These are phyloP conservation scores for Catharus bicknelli DNA, from an alignment of 2,113 vertebrate genomes.

Conservation along the genomic window DNA sequence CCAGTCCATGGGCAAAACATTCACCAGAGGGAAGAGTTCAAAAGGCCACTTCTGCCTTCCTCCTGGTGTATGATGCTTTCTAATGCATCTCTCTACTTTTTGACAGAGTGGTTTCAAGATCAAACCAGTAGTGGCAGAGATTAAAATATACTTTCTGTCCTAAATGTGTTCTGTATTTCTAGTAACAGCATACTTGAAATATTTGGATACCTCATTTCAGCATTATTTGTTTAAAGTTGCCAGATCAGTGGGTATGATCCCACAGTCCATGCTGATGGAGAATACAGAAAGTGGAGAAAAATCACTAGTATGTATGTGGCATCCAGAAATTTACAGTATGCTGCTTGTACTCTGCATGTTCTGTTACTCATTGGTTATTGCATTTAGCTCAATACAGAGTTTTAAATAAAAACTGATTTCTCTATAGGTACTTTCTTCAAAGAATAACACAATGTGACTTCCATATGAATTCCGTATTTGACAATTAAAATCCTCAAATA, in stretches of 20 bases:
- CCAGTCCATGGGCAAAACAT: background rate
- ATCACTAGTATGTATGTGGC: background rate
- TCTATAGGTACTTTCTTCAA: background rate
- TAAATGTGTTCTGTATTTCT: background rate
- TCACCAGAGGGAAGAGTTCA: background rate
- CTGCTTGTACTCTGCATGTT: background rate
- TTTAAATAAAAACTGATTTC: background rate
- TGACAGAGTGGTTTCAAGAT: background rate
- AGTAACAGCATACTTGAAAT: background rate
- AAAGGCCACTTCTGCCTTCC: background rate
- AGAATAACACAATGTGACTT: background rate
- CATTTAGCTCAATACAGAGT: background rate
- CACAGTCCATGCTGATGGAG: background rate
- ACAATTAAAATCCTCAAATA: slow-evolving; percentile 19
- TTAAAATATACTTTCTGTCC: background rate
- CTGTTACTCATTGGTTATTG: background rate
- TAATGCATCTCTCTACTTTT: background rate
- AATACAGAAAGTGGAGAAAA: background rate
- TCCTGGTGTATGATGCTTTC: background rate
- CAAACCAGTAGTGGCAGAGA: background rate
- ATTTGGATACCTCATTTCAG: background rate
- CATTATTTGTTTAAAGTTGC: slow-evolving; percentile 2
- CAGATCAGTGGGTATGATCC: background rate
- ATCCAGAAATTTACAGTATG: background rate
- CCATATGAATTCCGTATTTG: background rate